These are phyloP conservation scores for Zelostemma sp. DNA, from an alignment of 1,140 invertebrate genomes.

Conservation along the genomic window DNA sequence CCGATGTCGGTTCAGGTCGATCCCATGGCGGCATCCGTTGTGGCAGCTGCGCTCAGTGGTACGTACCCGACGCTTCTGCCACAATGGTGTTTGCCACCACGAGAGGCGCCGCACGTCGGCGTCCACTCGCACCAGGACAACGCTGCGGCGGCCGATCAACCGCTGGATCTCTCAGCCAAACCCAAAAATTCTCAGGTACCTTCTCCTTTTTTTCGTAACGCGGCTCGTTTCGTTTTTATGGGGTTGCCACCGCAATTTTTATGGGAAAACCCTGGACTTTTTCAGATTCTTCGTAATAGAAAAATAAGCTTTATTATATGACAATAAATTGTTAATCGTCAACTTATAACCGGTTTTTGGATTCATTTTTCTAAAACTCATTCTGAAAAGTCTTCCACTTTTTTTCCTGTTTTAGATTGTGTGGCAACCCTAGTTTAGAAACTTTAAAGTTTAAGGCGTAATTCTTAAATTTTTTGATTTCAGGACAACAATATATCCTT, in stretches of 20 bases:
- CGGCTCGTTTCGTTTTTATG: too few relatives aligned
- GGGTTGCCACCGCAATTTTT: too few relatives aligned
- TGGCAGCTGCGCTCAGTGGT: constrained; percentile 75
- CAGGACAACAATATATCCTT: constrained; percentile 70
- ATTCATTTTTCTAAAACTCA: too few relatives aligned
- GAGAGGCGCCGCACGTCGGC: constrained; percentile 67
- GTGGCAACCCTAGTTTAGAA: too few relatives aligned
- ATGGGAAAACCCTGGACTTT: too few relatives aligned
- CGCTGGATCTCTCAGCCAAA: constrained; percentile 84
- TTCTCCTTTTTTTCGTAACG: constrained; percentile 3
- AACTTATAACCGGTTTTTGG: too few relatives aligned
- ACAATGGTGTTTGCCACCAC: constrained; percentile 72
- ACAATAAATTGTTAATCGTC: too few relatives aligned
- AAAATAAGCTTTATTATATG: too few relatives aligned
- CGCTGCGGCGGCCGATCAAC: constrained; percentile 74
- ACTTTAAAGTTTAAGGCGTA: too few relatives aligned
- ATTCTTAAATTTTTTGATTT: constrained; percentile 21
- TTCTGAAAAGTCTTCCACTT: too few relatives aligned
- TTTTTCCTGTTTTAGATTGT: too few relatives aligned
- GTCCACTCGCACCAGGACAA: constrained; percentile 69
- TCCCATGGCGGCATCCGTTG: constrained; percentile 74
- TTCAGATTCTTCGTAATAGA: too few relatives aligned
- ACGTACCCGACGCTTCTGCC: constrained; percentile 70
- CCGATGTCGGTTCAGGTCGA: constrained; percentile 71
- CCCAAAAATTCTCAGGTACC: constrained; percentile 70